These are phyloP conservation scores for Agrilus cyanescens DNA, from an alignment of 2,888 invertebrate species.

Conservation along the genomic window DNA sequence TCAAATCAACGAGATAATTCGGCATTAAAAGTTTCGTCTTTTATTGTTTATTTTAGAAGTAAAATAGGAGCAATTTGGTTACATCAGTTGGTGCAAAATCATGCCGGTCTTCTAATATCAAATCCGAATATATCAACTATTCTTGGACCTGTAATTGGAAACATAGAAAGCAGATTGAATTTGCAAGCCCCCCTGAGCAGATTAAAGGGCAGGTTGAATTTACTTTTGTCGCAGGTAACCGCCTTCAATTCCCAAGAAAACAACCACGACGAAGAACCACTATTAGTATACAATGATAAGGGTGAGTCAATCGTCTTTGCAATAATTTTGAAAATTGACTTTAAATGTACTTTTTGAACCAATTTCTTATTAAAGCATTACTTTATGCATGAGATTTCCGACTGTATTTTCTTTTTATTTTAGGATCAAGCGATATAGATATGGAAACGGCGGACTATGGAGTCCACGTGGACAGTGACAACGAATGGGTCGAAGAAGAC, in stretches of 20 bases:
- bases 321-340: too few species aligned
- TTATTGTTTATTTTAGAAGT: constrained; percentile 34
- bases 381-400: background rate
- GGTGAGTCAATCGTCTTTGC: constrained; percentile 26
- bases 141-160: constrained; percentile 43
- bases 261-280: constrained; percentile 34
- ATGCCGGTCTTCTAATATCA: constrained; percentile 49
- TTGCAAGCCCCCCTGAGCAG: constrained; percentile 42
- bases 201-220: constrained; percentile 48
- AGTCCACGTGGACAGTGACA: constrained; percentile 26
- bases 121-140: constrained; percentile 46
- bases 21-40: background rate
- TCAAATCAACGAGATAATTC: background rate
- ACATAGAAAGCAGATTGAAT: constrained; percentile 43
- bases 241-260: constrained; percentile 22
- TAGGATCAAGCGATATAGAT: constrained; percentile 30
- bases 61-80: constrained; percentile 47
- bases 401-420: constrained; percentile 1
- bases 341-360: too few species aligned
- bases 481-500: constrained; percentile 33
- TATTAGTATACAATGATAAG: constrained; percentile 45
- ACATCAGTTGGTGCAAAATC: constrained; percentile 43
- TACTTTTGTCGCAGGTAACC: constrained; percentile 44
- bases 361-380: background rate
- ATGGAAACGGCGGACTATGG: constrained; percentile 26